Evolutionary conservation across 1,140 invertebrate genomes (phyloP), one percentile per base, ranked within the genome.

Genomic region (Bradynema listronoti): DNA sequence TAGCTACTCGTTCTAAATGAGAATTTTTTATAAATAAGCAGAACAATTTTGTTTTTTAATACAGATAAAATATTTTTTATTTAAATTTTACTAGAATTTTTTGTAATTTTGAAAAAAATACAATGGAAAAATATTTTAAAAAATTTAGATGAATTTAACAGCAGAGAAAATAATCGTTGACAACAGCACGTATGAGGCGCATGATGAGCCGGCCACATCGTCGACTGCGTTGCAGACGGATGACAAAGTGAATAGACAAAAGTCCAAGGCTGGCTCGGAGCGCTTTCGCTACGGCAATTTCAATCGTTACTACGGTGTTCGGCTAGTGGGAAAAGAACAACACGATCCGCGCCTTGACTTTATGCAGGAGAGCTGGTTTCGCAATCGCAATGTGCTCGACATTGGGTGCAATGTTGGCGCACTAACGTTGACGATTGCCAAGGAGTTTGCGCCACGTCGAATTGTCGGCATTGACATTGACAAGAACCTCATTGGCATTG

Each of bases 381-480:
- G 85, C 61, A 85, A 86, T 11, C 94, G 91, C 80, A 87, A 91
- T 80, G 86, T 97, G 24, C 82, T 98, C 39, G 94, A 98, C 76
- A 89, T 98, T 76, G 94, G 94, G 7, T 98, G 94, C 79, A 98
- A 98, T 82, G 87, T 91, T 65, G 94, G 94, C 1, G 88, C 93
- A 77, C 84, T 98, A 45, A 93, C 92, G 1, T 71, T 86, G 6
- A 73, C 78, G 1, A 82, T 97, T 47, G 93, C 90, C 0, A 83
- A 87, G 62, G 86, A 91, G 70, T 87, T 89, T 75, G 82, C 84
- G 32, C 90, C 92, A 1, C 84, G 84, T 54, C 86, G 86, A 9
- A 27, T 50, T 50, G 84, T 89, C 34, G 94, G 94, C 34, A 86
- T 98, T 43, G 94, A 99, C 78, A 96, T 99, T 72, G 94, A 98